phyloP scores from a whole-genome alignment of 2,888 invertebrate species.

The Chydorus sphaericus region DNA sequence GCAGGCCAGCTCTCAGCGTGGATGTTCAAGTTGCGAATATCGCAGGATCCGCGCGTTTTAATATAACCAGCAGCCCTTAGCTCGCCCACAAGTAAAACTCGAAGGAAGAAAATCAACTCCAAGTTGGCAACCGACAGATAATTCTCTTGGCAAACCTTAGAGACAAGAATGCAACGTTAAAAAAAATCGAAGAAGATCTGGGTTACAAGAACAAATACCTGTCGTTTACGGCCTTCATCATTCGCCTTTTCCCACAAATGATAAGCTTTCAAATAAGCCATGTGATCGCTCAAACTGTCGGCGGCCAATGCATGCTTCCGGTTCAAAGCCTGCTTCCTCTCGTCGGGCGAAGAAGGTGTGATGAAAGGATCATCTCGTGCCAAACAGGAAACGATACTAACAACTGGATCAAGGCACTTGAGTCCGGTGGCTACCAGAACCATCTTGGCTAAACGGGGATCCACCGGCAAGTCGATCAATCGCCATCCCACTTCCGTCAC shows the following conservation, averaged over 20 bases:
- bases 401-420: slow-evolving; percentile 80
- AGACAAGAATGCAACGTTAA: slow-evolving; percentile 3
- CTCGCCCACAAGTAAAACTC: slow-evolving; percentile 67
- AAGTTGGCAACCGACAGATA: slow-evolving; percentile 65
- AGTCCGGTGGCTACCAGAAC: slow-evolving; percentile 74
- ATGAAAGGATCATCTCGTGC: slow-evolving; percentile 65
- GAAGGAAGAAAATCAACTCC: slow-evolving; percentile 76
- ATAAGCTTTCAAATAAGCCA: slow-evolving; percentile 49
- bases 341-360: slow-evolving; percentile 52
- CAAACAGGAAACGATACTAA: slow-evolving; percentile 76
- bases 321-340: slow-evolving; percentile 40
- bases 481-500: slow-evolving; percentile 77
- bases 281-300: slow-evolving; percentile 74
- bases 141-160: slow-evolving; percentile 50
- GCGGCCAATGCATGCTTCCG: slow-evolving; percentile 51
- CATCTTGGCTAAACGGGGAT: slow-evolving; percentile 84
- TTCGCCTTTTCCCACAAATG: slow-evolving; percentile 5
- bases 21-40: slow-evolving; percentile 62
- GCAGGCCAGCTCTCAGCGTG: slow-evolving; percentile 79
- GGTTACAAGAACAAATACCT: background rate
- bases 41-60: slow-evolving; percentile 34
- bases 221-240: slow-evolving; percentile 4
- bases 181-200: slow-evolving; percentile 9
- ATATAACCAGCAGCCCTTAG: slow-evolving; percentile 60
- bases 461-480: slow-evolving; percentile 77